Evolutionary conservation across 2,797 vertebrate species (phyloP), one percentile per base, ranked within the genome.

Genomic region (Erpetoichthys calabaricus): DNA sequence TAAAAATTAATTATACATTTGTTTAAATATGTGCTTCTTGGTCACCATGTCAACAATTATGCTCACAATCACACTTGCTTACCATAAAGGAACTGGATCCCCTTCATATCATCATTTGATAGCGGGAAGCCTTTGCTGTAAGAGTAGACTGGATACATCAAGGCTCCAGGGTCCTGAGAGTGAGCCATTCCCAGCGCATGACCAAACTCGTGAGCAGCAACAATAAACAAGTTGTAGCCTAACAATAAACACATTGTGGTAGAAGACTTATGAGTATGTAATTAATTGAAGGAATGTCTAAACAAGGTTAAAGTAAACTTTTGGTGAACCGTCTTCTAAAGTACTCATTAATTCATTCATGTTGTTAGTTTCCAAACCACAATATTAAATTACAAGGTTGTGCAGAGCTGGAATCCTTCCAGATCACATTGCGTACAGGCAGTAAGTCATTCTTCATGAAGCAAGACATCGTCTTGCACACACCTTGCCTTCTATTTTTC

Each of bases 31-130:
- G 25, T 25, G 25, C 25, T 1, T 2, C 25, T 25, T 25, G 25
- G 25, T 1, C 25, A 25, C 25, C 25, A 25, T 25, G 25, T 25
- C 25, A 25, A 25, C 25, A 25, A 25, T 25, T 25, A 25, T 2
- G 25, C 25, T 25, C 25, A 25, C 25, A 25, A 25, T 25, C 25
- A 1, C 25, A 25, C 25, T 62, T 59, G 43, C 80, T 67, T 72
- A 97, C 95, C 95, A 2, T 98, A 98, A 56, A 98, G 86, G 44
- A 77, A 77, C 71, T 98, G 93, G 65, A 99, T 98, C 63, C 93
- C 95, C 56, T 86, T 59, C 56, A 97, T 85, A 62, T 99, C 95
- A 63, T 98, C 95, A 52, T 90, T 81, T 56, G 88, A 67, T 58
- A 99, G 83, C 0, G 60, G 77, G 61, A 71, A 97, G 45, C 80